Base-by-base conservation (phyloP, 2,888 invertebrate species). In the Cepaea hortensis region DNA sequence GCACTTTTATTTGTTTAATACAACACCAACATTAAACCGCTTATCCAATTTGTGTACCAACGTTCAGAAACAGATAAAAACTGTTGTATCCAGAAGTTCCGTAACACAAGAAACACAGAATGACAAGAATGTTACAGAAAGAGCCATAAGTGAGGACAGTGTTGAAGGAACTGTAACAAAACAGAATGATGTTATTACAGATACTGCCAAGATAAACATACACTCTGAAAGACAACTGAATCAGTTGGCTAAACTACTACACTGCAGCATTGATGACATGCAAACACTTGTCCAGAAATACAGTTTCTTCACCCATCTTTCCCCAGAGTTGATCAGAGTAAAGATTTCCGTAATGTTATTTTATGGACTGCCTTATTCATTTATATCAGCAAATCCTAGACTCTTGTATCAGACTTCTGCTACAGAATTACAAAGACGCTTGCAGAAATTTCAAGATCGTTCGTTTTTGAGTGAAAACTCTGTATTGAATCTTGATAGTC, bases 371-470 rank as follows among this genome's bases (percentile, higher is more conserved):
- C 70, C 80, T 13, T 55, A 61, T 76, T 55, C 55, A 72, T 80
- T 85, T 62, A 46, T 80, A 18, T 70, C 20, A 46, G 9, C 72
- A 18, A 23, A 85, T 80, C 70, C 76, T 15, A n/a, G 85, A 50
- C 46, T 85, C n/a, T 18, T 85, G 4, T 85, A 85, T 20, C 76
- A 85, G 35, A 73, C 85, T 13, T 85, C 85, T 20, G 72, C 72
- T 1, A 11, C 46, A 35, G 75, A 81, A 35, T 72, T 85, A 18
- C n/a, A 85, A 6, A 46, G 50, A 75, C 85, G 85, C 7, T 81
- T 85, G 65, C 13, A 81, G 55, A 18, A 62, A n/a, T 50, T 85
- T n/a, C 23, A 81, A 50, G 76, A 23, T 9, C 62, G 79, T 50
- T 61, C 75, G 3, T 81, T 81, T 65, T 65, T 85, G 48, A 46